These are phyloP conservation scores for Eucidaris tribuloides DNA, from an alignment of 35 echinoderm and acorn worm species.

Conservation along the genomic window DNA sequence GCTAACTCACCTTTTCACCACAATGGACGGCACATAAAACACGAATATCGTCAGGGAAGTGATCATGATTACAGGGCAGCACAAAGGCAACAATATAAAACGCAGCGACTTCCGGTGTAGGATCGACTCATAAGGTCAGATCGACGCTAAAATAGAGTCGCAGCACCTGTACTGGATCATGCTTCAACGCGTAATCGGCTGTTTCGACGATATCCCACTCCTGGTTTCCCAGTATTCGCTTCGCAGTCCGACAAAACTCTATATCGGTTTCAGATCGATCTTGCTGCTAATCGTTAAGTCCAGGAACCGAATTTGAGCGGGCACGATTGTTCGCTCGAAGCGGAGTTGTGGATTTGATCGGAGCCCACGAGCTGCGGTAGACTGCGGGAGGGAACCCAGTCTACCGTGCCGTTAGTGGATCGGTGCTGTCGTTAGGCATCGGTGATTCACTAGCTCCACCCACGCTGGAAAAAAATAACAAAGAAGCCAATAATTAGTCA, in stretches of 20 bases:
- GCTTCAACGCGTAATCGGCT: slow-evolving; percentile 66
- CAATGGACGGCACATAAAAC: slow-evolving; percentile 88
- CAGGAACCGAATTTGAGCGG: slow-evolving; percentile 93
- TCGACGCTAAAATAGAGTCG: slow-evolving; percentile 63
- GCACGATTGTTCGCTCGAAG: slow-evolving; percentile 90
- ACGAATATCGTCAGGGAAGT: slow-evolving; percentile 84
- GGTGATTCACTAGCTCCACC: slow-evolving; percentile 50
- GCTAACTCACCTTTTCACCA: slow-evolving; percentile 74
- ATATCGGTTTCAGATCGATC: slow-evolving; percentile 67
- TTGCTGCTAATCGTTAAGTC: slow-evolving; percentile 83
- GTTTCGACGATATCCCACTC: slow-evolving; percentile 94
- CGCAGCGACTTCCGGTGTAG: slow-evolving; percentile 80
- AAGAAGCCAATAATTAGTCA: no score
- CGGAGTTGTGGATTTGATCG: slow-evolving; percentile 80
- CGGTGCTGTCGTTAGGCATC: slow-evolving; percentile 60
- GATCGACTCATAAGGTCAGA: slow-evolving; percentile 74
- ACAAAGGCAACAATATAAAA: slow-evolving; percentile 96
- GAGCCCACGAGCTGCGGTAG: slow-evolving; percentile 79
- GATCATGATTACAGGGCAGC: slow-evolving; percentile 79
- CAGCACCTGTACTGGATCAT: slow-evolving; percentile 80
- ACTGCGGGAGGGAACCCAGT: slow-evolving; percentile 86
- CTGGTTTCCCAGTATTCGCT: slow-evolving; percentile 65
- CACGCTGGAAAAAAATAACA: slow-evolving; percentile 61
- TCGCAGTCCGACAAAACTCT: slow-evolving; percentile 26
- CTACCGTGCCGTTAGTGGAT: slow-evolving; percentile 75